phyloP scores from a whole-genome alignment of 2,113 vertebrate species.

The Pteruthius melanotis region DNA sequence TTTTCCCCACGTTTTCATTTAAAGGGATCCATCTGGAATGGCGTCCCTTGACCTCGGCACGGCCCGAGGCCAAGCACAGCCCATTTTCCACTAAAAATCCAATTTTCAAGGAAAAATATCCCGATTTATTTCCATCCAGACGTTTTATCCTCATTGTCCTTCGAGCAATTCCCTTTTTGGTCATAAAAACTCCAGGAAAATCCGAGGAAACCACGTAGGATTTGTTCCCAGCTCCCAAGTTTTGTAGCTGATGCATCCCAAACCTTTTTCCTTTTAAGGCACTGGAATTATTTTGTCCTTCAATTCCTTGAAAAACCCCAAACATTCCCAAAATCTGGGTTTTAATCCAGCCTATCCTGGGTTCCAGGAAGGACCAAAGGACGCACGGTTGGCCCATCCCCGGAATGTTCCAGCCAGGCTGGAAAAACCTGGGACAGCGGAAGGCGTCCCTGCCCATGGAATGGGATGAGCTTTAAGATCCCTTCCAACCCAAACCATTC shows the following conservation, averaged over 20 bases:
- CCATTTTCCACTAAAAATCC: neutral
- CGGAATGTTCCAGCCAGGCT: neutral
- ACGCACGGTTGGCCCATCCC: too few species aligned
- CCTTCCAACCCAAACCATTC: neutral
- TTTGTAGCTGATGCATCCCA: neutral
- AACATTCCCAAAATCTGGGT: neutral
- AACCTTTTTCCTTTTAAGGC: neutral
- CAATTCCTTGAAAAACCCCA: neutral
- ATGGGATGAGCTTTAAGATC: neutral
- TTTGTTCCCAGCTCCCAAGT: neutral
- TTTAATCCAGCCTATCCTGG: neutral
- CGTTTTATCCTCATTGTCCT: neutral
- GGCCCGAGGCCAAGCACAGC: neutral
- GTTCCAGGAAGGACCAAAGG: neutral
- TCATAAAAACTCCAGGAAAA: neutral
- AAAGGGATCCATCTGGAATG: neutral
- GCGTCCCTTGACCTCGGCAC: neutral
- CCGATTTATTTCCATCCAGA: neutral
- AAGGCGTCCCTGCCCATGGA: neutral
- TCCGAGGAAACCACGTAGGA: rapidly evolving
- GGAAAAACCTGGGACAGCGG: neutral
- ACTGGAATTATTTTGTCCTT: neutral
- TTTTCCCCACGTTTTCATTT: slow-evolving; percentile 26
- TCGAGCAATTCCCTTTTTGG: neutral
- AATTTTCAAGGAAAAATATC: neutral